Evolutionary conservation across 2,797 vertebrate genomes (phyloP).

Genomic region (Neosilurus mollespiculum): DNA sequence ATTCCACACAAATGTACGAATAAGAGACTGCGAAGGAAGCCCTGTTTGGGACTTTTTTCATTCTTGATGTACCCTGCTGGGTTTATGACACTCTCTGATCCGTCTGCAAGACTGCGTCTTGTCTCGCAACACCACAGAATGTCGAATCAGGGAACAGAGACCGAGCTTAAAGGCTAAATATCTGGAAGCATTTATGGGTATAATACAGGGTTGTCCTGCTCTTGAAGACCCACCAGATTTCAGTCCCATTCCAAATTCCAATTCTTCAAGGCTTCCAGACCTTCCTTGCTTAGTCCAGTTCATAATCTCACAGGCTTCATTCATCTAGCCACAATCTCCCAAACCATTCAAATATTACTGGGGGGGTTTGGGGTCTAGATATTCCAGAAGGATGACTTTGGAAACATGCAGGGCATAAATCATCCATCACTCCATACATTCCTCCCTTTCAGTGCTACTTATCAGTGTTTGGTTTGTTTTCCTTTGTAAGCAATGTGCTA

Average conservation of each 20-base stretch:
- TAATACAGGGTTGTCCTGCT: not conserved
- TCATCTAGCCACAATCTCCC: not conserved
- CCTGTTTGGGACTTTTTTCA: conserved; percentile 56
- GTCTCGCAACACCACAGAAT: conserved; percentile 52
- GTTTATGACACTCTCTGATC: conserved; percentile 63
- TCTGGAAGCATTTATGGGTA: conserved; percentile 32
- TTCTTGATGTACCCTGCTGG: conserved; percentile 52
- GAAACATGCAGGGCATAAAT: not conserved
- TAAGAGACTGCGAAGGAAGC: conserved; percentile 40
- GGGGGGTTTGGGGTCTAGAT: not conserved
- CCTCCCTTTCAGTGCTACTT: not conserved
- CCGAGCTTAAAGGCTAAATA: conserved; percentile 26
- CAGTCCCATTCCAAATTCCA: not conserved
- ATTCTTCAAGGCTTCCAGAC: not conserved
- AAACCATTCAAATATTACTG: conserved; percentile 9
- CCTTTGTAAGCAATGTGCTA: conserved; percentile 11
- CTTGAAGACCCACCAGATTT: not conserved
- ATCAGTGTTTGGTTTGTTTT: conserved; percentile 15
- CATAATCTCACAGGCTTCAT: not conserved
- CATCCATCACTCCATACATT: not conserved
- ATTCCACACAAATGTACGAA: conserved; percentile 26
- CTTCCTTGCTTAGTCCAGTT: not conserved
- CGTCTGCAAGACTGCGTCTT: conserved; percentile 54
- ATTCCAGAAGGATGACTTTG: conserved; percentile 9
- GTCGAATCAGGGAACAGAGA: conserved; percentile 53